Percentiles rank a stretch among this genome's conserved stretches.
These are phyloP conservation scores for Chrysogorgia sp. DNA, from an alignment of 92 coral and sea anemone species.

Conservation along the genomic window DNA sequence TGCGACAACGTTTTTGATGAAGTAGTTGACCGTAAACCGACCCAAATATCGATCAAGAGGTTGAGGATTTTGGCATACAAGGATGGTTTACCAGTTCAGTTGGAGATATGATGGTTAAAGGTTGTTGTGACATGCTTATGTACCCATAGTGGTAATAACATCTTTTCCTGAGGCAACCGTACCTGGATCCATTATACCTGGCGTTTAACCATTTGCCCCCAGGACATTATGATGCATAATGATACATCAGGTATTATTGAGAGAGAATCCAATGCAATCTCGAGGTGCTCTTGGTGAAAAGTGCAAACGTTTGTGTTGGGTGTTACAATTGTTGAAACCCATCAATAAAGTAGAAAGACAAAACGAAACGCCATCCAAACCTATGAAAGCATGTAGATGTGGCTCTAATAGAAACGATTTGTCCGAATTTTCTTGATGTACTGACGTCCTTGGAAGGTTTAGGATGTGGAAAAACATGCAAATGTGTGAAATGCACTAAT, in stretches of 20 bases:
- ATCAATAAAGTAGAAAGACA: not conserved
- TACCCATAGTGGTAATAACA: slow-evolving; percentile 59
- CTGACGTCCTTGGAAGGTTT: slow-evolving; percentile 18
- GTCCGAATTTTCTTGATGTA: not conserved
- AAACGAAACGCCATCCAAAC: not conserved
- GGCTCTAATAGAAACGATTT: slow-evolving; percentile 1
- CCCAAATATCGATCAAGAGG: slow-evolving; percentile 23
- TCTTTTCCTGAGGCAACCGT: slow-evolving; percentile 55
- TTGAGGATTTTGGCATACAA: slow-evolving; percentile 6
- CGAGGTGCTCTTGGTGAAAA: slow-evolving; percentile 12
- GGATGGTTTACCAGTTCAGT: slow-evolving; percentile 36
- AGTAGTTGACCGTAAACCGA: slow-evolving; percentile 10
- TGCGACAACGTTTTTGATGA: slow-evolving; percentile 43
- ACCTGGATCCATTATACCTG: slow-evolving; percentile 51
- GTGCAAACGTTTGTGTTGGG: slow-evolving; percentile 15
- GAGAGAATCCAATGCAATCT: no score
- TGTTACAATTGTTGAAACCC: slow-evolving; percentile 36
- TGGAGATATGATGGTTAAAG: slow-evolving; percentile 59
- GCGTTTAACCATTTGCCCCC: slow-evolving; percentile 70
- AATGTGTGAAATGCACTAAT: slow-evolving; percentile 28
- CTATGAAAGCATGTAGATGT: slow-evolving; percentile 15
- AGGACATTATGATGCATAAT: slow-evolving; percentile 69
- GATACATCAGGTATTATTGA: slow-evolving; percentile 53
- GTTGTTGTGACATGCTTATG: slow-evolving; percentile 5
- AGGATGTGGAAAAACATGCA: slow-evolving; percentile 15